Percentiles rank a stretch among this genome's conserved stretches.
phyloP scores from a whole-genome alignment of 1,140 invertebrate species.

The Varroa destructor region DNA sequence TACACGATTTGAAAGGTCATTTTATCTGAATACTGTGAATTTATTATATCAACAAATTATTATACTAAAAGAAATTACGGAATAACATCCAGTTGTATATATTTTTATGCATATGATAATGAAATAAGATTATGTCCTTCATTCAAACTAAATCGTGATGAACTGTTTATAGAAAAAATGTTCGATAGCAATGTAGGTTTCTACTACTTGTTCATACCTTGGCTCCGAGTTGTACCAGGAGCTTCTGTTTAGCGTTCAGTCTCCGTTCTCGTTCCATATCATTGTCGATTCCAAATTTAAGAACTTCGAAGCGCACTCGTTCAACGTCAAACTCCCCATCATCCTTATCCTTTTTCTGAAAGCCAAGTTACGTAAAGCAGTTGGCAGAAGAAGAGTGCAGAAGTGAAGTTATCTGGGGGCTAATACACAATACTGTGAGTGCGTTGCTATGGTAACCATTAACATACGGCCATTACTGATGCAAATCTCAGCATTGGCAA shows the following conservation, averaged over 20 bases:
- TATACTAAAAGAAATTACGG: neutral
- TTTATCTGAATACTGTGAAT: neutral
- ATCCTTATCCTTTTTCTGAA: too few species aligned
- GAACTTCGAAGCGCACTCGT: neutral
- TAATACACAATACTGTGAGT: too few species aligned
- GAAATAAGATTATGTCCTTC: too few species aligned
- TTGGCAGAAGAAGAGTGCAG: too few species aligned
- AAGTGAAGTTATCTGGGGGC: too few species aligned
- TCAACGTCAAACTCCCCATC: neutral
- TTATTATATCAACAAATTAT: neutral
- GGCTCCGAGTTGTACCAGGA: slow-evolving; percentile 1
- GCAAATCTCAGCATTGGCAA: too few species aligned
- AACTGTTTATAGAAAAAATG: too few species aligned
- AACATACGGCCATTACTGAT: too few species aligned
- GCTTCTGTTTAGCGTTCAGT: slow-evolving; percentile 7
- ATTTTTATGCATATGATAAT: neutral
- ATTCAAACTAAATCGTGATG: too few species aligned
- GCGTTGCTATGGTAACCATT: too few species aligned
- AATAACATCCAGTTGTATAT: neutral
- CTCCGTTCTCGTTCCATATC: neutral
- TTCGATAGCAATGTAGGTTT: neutral
- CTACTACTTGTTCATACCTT: neutral
- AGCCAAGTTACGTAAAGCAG: too few species aligned
- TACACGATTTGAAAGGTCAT: neutral
- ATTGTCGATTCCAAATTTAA: slow-evolving; percentile 15